These are phyloP conservation scores for Erpobdella octoculata DNA, from an alignment of 2,888 invertebrate species.

Conservation along the genomic window DNA sequence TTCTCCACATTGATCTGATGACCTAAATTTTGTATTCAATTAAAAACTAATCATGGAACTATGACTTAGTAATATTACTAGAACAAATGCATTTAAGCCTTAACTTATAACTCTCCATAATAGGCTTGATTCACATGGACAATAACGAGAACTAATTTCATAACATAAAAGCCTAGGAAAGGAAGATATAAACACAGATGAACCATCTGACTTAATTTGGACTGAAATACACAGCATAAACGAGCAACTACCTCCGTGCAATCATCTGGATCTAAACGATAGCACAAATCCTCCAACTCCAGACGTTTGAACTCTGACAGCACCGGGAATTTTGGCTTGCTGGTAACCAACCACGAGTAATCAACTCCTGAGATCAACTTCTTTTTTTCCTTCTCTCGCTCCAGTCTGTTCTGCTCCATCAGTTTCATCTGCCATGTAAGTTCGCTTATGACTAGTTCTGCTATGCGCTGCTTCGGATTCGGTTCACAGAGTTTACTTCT, in stretches of 20 bases:
- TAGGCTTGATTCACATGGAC: too few relatives aligned
- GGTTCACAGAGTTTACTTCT: not conserved
- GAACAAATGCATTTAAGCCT: not conserved
- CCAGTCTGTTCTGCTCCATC: not conserved
- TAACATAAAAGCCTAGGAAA: too few relatives aligned
- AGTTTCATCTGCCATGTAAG: slow-evolving; percentile 22
- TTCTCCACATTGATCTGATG: slow-evolving; percentile 5
- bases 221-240: too few relatives aligned
- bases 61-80: not conserved
- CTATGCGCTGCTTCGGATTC: slow-evolving; percentile 10
- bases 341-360: slow-evolving; percentile 19
- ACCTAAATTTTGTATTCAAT: too few relatives aligned
- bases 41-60: too few relatives aligned
- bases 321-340: not conserved
- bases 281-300: slow-evolving; percentile 21
- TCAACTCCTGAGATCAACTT: slow-evolving; percentile 12
- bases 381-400: slow-evolving; percentile 11
- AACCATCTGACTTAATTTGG: too few relatives aligned
- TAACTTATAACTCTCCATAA: too few relatives aligned
- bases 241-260: slow-evolving; percentile 21
- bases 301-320: slow-evolving; percentile 12
- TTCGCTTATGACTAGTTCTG: slow-evolving; percentile 13
- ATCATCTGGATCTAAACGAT: slow-evolving; percentile 11
- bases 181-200: too few relatives aligned
- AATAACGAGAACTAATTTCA: too few relatives aligned